Conservation (phyloP, 2,113 vertebrate species). For the Amazona guildingii region DNA sequence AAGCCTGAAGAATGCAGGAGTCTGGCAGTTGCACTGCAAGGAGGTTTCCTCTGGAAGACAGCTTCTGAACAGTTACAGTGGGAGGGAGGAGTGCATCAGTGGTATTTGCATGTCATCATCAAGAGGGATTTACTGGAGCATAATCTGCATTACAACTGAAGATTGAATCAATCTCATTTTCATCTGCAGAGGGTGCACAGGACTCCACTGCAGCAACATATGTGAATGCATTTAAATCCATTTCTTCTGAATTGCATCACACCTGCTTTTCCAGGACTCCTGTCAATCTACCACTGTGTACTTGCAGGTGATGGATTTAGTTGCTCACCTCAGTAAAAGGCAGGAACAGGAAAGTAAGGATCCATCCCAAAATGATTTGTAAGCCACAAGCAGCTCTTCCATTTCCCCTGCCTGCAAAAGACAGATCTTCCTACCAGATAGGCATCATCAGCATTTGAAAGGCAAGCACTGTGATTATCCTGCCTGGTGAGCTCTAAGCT, state of each 20-base stretch:
- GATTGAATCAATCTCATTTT: background rate
- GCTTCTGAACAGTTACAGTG: background rate
- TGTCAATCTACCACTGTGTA: background rate
- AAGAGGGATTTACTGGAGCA: background rate
- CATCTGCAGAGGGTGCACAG: background rate
- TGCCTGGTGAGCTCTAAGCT: background rate
- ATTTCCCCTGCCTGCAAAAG: background rate
- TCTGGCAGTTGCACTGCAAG: background rate
- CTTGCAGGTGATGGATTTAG: fast-evolving
- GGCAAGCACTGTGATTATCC: background rate
- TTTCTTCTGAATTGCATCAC: background rate
- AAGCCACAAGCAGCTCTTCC: background rate
- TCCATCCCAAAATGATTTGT: background rate
- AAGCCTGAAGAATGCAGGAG: conserved; percentile 1
- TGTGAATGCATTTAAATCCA: background rate
- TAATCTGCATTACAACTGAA: background rate
- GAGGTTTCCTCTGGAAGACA: background rate
- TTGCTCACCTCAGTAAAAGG: background rate
- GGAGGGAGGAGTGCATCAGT: background rate
- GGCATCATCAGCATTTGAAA: background rate
- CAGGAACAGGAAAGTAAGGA: background rate
- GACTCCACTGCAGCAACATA: background rate
- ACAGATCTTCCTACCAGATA: background rate
- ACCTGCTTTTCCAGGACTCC: background rate
- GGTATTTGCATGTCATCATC: background rate